Conservation (phyloP, 2,888 invertebrate species). For the Polia nebulosa region DNA sequence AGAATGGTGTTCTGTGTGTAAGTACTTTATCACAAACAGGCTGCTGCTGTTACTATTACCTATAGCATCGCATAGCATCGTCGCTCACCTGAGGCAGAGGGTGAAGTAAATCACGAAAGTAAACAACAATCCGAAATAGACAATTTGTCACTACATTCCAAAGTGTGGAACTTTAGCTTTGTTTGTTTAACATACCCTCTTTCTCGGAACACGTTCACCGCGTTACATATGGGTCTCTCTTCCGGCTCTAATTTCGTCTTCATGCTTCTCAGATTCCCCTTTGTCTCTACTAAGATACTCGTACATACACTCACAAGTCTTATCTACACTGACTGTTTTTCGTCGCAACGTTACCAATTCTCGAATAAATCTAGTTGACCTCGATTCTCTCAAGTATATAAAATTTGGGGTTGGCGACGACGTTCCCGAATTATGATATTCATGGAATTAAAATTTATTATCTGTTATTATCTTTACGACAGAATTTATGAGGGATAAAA, state of each 20-base stretch:
- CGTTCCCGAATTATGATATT: constrained; percentile 47
- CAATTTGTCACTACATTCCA: constrained; percentile 42
- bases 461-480: constrained; percentile 62
- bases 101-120: constrained; percentile 37
- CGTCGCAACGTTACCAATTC: constrained; percentile 41
- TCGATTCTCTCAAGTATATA: constrained; percentile 63
- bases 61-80: constrained; percentile 1
- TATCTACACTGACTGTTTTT: constrained; percentile 44
- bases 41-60: constrained; percentile 6
- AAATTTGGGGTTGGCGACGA: constrained; percentile 56
- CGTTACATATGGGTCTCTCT: constrained; percentile 84
- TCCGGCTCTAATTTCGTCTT: constrained; percentile 73
- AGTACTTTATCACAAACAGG: no score
- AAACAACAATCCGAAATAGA: constrained; percentile 27
- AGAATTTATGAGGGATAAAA: constrained; percentile 54
- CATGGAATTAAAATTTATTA: constrained; percentile 61
- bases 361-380: constrained; percentile 73
- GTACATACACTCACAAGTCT: constrained; percentile 16
- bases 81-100: constrained; percentile 9
- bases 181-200: constrained; percentile 79
- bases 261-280: constrained; percentile 65
- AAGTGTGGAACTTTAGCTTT: constrained; percentile 33
- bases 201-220: constrained; percentile 82
- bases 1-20: background rate
- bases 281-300: constrained; percentile 42